Evolutionary conservation across 2,113 vertebrate species (phyloP).

Genomic region (Phodopus roborovskii): DNA sequence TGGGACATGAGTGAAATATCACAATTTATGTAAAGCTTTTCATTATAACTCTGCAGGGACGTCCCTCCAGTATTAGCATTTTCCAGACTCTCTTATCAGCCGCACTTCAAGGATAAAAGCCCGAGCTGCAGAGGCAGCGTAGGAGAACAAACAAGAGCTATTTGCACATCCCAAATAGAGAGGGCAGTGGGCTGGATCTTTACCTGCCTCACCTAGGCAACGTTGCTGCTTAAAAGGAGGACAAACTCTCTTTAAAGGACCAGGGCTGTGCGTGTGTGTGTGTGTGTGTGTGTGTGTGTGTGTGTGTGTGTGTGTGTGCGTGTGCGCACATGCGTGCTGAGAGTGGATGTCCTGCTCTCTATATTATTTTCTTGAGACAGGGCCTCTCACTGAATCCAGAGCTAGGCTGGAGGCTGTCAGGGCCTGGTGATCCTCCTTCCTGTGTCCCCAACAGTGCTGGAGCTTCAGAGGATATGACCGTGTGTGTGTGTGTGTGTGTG

Average conservation of each 20-base stretch:
- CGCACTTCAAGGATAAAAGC: conserved; percentile 81
- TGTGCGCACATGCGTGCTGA: neutral
- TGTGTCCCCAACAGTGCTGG: neutral
- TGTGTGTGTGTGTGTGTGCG: neutral
- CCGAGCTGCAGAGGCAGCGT: conserved; percentile 31
- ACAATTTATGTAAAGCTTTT: conserved; percentile 81
- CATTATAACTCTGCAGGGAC: conserved; percentile 80
- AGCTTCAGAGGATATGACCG: neutral
- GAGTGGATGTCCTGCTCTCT: neutral
- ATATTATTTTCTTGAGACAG: neutral
- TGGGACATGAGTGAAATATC: conserved; percentile 61
- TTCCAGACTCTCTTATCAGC: conserved; percentile 80
- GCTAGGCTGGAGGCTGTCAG: neutral
- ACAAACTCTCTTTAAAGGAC: neutral
- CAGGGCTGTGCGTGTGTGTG: neutral
- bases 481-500: neutral
- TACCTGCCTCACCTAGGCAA: neutral
- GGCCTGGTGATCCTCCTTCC: accelerated
- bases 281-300: neutral
- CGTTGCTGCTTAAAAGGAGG: neutral
- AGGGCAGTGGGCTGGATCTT: accelerated
- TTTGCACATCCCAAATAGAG: conserved; percentile 8
- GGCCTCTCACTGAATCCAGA: neutral
- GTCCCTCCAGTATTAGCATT: conserved; percentile 78
- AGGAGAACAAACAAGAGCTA: neutral